A percentile compares a stretch with the other conserved stretches of the same genome.
These are phyloP conservation scores for Hypsopygia costalis DNA, from an alignment of 2,888 invertebrate genomes.

Conservation along the genomic window DNA sequence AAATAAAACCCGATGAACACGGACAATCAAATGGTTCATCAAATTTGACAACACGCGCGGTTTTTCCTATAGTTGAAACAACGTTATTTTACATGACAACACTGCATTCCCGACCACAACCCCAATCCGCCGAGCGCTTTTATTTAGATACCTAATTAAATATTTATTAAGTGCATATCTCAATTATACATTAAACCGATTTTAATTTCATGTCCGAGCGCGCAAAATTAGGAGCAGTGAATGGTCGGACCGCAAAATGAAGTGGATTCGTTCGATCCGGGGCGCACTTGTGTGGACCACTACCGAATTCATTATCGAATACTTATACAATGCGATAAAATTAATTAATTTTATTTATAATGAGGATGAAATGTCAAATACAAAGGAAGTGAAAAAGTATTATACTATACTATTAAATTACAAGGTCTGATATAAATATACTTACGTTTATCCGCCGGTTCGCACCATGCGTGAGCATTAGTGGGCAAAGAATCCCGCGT, in stretches of 20 bases:
- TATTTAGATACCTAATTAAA: slow-evolving; percentile 80
- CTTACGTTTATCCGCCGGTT: too few species aligned
- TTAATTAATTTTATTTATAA: slow-evolving; percentile 1
- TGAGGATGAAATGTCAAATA: not conserved
- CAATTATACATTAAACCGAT: slow-evolving; percentile 76
- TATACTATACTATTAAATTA: too few species aligned
- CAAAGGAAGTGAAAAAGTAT: too few species aligned
- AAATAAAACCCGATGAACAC: slow-evolving; percentile 1
- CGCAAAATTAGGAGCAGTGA: slow-evolving; percentile 72
- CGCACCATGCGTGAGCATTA: too few species aligned
- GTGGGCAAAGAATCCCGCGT: too few species aligned
- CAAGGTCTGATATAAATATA: too few species aligned
- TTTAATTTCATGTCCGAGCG: slow-evolving; percentile 78
- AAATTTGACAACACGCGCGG: slow-evolving; percentile 20
- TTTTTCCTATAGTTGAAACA: slow-evolving; percentile 31
- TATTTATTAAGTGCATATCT: slow-evolving; percentile 78
- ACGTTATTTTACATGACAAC: slow-evolving; percentile 54
- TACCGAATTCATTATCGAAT: slow-evolving; percentile 63
- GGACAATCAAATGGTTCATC: slow-evolving; percentile 18
- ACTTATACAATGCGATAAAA: slow-evolving; percentile 28
- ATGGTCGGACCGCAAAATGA: slow-evolving; percentile 71
- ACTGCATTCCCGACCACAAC: slow-evolving; percentile 53
- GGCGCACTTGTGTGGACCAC: slow-evolving; percentile 21
- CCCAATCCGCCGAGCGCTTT: slow-evolving; percentile 49
- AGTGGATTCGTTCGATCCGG: slow-evolving; percentile 59